These are phyloP conservation scores for Drosophila longiperda DNA, from an alignment of 2,888 invertebrate genomes.

Conservation along the genomic window DNA sequence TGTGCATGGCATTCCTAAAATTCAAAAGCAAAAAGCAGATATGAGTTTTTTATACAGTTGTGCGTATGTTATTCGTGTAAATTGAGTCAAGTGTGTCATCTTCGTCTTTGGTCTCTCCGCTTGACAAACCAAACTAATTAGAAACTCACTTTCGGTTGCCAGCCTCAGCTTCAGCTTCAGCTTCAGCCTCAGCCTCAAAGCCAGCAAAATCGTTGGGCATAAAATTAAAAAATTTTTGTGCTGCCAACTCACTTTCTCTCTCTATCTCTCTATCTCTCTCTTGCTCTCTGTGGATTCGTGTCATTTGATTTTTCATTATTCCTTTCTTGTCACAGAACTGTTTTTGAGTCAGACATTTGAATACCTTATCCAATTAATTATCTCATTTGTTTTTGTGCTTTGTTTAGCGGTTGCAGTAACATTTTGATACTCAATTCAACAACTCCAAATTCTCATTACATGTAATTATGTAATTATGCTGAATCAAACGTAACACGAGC, in stretches of 20 bases:
- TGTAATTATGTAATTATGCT: slow-evolving; percentile 37
- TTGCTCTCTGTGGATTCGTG: background rate
- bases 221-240: slow-evolving; percentile 73
- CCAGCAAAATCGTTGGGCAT: slow-evolving; percentile 67
- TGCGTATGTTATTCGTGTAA: slow-evolving; percentile 43
- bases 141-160: slow-evolving; percentile 75
- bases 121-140: slow-evolving; percentile 76
- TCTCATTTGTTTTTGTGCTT: slow-evolving; percentile 28
- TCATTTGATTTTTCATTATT: slow-evolving; percentile 25
- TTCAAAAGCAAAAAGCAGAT: slow-evolving; percentile 73
- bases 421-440: background rate
- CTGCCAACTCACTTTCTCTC: slow-evolving; percentile 22
- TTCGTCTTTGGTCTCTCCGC: slow-evolving; percentile 51
- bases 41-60: slow-evolving; percentile 66
- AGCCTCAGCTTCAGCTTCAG: slow-evolving; percentile 37
- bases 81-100: slow-evolving; percentile 76
- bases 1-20: slow-evolving; percentile 65
- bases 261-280: background rate
- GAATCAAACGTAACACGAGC: slow-evolving; percentile 48
- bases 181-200: slow-evolving; percentile 1
- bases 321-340: slow-evolving; percentile 4
- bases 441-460: background rate
- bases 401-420: slow-evolving; percentile 20
- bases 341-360: slow-evolving; percentile 13
- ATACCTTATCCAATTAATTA: slow-evolving; percentile 50